phyloP scores from a whole-genome alignment of 2,797 vertebrate species.

The Chanos chanos region DNA sequence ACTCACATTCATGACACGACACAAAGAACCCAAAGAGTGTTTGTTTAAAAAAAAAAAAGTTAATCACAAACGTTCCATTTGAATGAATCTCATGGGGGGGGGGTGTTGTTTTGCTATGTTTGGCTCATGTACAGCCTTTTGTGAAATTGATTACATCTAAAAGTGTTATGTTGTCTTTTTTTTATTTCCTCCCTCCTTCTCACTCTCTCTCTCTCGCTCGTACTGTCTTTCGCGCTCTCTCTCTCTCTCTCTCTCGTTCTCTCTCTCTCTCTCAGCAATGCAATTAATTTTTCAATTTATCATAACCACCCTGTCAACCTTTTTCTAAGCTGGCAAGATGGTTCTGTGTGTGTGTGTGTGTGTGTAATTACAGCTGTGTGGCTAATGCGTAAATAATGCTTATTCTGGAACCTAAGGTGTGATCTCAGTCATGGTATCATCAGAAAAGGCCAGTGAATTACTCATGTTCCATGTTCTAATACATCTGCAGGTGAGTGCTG shows the following conservation, averaged over 20 bases:
- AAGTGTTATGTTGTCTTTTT: background rate
- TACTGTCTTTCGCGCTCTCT: too few relatives aligned
- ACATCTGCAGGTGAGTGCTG: background rate
- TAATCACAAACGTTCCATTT: too few relatives aligned
- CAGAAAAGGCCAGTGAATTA: background rate
- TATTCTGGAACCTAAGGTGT: slow-evolving; percentile 39
- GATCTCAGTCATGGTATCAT: slow-evolving; percentile 52
- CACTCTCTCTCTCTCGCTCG: background rate
- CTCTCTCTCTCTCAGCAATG: background rate
- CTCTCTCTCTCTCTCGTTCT: too few relatives aligned
- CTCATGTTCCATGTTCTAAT: background rate
- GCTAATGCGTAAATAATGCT: slow-evolving; percentile 69
- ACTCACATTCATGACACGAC: too few relatives aligned
- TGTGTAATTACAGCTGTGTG: slow-evolving; percentile 62
- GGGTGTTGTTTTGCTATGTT: too few relatives aligned
- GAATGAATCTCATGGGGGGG: too few relatives aligned
- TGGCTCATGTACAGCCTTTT: too few relatives aligned
- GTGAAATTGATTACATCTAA: too few relatives aligned
- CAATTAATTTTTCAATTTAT: slow-evolving; percentile 4
- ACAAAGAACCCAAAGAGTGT: too few relatives aligned
- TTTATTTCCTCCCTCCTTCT: background rate
- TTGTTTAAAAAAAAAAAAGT: too few relatives aligned
- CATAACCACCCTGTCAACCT: slow-evolving; percentile 29
- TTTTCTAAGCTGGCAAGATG: slow-evolving; percentile 33
- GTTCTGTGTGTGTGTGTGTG: slow-evolving; percentile 1